These are phyloP conservation scores for Glaucopsyche alexis DNA, from an alignment of 2,888 invertebrate species.

Conservation along the genomic window DNA sequence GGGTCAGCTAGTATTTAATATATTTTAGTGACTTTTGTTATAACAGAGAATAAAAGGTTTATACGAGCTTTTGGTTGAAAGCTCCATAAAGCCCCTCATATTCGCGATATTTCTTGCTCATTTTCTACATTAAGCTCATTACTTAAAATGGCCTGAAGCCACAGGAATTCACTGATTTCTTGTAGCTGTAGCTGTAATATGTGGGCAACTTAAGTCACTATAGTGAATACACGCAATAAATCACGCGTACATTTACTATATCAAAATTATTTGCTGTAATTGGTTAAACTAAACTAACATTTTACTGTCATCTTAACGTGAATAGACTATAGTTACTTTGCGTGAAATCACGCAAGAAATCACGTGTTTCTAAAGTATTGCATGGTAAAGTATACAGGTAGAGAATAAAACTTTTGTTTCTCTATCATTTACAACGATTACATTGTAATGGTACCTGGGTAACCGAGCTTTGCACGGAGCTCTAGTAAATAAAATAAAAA, in stretches of 20 bases:
- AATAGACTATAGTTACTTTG: neutral
- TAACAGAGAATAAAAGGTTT: neutral
- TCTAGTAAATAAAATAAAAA: no score
- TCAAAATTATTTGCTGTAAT: no score
- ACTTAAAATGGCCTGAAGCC: neutral
- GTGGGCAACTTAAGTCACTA: no score
- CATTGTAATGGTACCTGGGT: no score
- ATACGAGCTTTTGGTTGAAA: neutral
- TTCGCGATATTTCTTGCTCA: slow-evolving; percentile 2
- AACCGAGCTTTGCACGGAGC: no score
- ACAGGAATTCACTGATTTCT: neutral
- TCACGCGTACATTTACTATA: no score
- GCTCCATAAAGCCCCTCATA: neutral
- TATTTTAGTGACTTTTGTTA: neutral
- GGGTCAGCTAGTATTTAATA: no score
- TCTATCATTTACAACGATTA: neutral
- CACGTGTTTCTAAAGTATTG: neutral
- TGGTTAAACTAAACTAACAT: neutral
- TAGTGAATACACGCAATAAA: no score
- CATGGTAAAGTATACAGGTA: neutral
- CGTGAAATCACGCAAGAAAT: neutral
- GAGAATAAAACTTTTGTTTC: neutral
- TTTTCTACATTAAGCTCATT: neutral
- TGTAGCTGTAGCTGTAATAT: neutral
- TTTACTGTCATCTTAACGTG: neutral